Conservation (phyloP, 2,113 vertebrate species). For the Colaptes auratus region DNA sequence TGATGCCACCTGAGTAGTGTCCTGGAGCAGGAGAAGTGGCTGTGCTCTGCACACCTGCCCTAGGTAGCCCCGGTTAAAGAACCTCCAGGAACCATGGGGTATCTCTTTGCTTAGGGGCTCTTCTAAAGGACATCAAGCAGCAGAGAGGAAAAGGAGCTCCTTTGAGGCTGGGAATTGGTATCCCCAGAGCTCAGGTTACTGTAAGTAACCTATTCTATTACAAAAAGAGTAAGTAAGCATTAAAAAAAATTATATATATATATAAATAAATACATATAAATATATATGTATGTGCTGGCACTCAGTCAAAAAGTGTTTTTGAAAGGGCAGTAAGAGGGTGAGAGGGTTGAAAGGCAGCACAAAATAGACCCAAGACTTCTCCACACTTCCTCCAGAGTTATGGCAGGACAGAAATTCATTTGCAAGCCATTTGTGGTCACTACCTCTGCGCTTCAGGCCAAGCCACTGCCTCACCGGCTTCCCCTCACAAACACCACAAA, state of each 20-base stretch:
- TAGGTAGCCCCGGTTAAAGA: neutral
- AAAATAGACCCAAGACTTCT: neutral
- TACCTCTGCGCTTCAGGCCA: fast-evolving
- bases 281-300: neutral
- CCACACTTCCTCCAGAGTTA: neutral
- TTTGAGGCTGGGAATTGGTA: neutral
- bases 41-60: neutral
- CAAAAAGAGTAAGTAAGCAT: neutral
- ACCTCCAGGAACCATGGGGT: neutral
- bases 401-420: neutral
- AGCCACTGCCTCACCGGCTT: fast-evolving
- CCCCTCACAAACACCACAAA: fast-evolving
- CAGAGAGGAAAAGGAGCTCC: neutral
- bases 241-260: neutral
- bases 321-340: neutral
- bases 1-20: fast-evolving
- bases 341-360: neutral
- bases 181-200: neutral
- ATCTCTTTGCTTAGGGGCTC: neutral
- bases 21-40: neutral
- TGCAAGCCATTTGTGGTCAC: neutral
- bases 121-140: neutral
- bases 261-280: no score
- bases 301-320: neutral
- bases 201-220: neutral